Conservation (phyloP, 2,113 vertebrate species). For the Naja naja region DNA sequence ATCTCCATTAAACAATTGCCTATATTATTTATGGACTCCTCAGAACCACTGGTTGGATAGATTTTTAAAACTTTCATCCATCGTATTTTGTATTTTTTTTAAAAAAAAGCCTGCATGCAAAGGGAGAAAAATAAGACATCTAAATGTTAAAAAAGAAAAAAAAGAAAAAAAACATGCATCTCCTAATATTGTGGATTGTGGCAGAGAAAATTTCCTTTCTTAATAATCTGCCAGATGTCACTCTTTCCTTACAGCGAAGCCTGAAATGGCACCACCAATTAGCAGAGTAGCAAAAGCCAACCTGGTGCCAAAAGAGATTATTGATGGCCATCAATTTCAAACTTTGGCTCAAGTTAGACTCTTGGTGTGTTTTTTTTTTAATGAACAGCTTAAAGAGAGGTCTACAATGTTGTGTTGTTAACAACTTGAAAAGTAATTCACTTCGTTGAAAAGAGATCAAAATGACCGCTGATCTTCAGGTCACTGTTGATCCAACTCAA, state of each 20-base stretch:
- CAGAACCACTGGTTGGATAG: conserved; percentile 62
- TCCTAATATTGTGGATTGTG: neutral
- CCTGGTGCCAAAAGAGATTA: conserved; percentile 40
- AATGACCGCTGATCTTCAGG: neutral
- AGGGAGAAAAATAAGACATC: conserved; percentile 9
- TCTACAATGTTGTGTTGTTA: fast-evolving
- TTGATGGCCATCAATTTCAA: conserved; percentile 22
- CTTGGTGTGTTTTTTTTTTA: neutral
- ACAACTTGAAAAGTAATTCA: neutral
- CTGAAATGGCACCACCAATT: conserved; percentile 20
- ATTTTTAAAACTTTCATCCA: conserved; percentile 59
- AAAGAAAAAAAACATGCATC: conserved; percentile 25
- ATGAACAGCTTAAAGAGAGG: neutral
- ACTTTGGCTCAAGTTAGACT: conserved; percentile 9
- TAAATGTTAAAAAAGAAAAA: conserved; percentile 7
- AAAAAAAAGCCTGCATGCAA: neutral
- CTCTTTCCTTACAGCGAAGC: conserved; percentile 17
- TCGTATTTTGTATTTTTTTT: conserved; percentile 58
- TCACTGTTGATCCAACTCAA: neutral
- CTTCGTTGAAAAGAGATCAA: fast-evolving
- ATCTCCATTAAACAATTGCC: conserved; percentile 65
- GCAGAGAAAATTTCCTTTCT: conserved; percentile 49
- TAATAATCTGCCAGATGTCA: conserved; percentile 34
- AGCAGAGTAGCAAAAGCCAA: conserved; percentile 15
- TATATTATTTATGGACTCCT: conserved; percentile 63